Percentiles rank a stretch among this genome's conserved stretches.
These are phyloP conservation scores for Eidolon helvum DNA, from an alignment of 2,113 vertebrate species.

Conservation along the genomic window DNA sequence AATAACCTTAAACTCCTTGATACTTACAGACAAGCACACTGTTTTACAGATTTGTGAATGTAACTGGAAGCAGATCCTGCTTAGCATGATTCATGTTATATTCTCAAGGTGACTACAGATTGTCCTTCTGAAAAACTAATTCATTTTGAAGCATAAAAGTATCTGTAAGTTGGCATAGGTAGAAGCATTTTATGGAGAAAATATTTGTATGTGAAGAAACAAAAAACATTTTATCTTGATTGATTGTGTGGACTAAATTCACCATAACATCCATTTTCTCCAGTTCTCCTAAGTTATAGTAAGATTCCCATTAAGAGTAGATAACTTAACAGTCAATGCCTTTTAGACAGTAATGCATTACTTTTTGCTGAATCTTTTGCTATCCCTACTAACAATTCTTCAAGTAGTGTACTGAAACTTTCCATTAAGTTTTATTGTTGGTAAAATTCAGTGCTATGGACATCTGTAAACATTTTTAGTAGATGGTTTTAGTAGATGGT, in stretches of 20 bases:
- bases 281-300: constrained; percentile 1
- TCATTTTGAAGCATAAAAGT: constrained; percentile 16
- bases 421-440: constrained; percentile 7
- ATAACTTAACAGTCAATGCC: neutral
- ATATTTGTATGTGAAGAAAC: neutral
- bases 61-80: neutral
- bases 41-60: neutral
- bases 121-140: neutral
- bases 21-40: neutral
- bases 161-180: neutral
- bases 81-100: neutral
- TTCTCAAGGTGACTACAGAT: neutral
- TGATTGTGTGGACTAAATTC: neutral
- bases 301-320: neutral
- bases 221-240: constrained; percentile 9
- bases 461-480: constrained; percentile 4
- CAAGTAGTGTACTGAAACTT: neutral
- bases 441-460: constrained; percentile 18
- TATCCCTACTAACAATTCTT: neutral
- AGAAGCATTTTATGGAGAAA: constrained; percentile 11
- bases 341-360: neutral
- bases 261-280: neutral
- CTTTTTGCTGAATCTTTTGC: neutral
- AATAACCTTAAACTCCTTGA: neutral
- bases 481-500: neutral